A percentile compares a stretch with the other conserved stretches of the same genome.
These are phyloP conservation scores for Tenthredo scrophulariae DNA, from an alignment of 2,888 invertebrate species.

Conservation along the genomic window DNA sequence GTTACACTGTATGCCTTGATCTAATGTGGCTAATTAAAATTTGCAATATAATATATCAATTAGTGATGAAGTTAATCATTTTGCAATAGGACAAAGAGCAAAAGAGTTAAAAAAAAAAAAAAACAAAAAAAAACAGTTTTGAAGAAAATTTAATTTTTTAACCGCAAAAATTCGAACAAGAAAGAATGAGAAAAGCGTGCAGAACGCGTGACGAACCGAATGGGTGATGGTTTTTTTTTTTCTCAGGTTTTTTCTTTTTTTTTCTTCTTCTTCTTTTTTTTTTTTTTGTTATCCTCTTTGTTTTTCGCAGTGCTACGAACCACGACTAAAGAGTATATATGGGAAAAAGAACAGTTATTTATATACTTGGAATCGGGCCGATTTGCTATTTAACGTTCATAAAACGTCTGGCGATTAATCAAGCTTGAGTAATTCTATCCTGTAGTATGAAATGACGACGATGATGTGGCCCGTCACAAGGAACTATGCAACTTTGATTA, in stretches of 20 bases:
- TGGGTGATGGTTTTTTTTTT: conserved; percentile 11
- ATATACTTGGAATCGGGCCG: not conserved
- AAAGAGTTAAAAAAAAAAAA: too few relatives aligned
- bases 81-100: not conserved
- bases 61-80: not conserved
- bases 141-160: too few relatives aligned
- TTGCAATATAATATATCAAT: not conserved
- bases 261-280: not conserved
- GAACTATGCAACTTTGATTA: conserved; percentile 68
- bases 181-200: not conserved
- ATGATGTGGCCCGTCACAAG: conserved; percentile 60
- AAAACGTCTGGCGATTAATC: not conserved
- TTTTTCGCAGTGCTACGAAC: not conserved
- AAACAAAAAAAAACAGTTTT: too few relatives aligned
- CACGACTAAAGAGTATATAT: conserved; percentile 6
- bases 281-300: conserved; percentile 23
- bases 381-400: not conserved
- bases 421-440: conserved; percentile 3
- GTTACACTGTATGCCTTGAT: not conserved
- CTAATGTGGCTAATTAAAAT: not conserved
- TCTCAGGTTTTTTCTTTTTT: too few relatives aligned
- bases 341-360: not conserved
- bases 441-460: conserved; percentile 12
- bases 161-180: not conserved
- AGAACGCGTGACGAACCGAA: conserved; percentile 19